These are phyloP conservation scores for Pavo muticus DNA, from an alignment of 2,113 vertebrate genomes.

Conservation along the genomic window DNA sequence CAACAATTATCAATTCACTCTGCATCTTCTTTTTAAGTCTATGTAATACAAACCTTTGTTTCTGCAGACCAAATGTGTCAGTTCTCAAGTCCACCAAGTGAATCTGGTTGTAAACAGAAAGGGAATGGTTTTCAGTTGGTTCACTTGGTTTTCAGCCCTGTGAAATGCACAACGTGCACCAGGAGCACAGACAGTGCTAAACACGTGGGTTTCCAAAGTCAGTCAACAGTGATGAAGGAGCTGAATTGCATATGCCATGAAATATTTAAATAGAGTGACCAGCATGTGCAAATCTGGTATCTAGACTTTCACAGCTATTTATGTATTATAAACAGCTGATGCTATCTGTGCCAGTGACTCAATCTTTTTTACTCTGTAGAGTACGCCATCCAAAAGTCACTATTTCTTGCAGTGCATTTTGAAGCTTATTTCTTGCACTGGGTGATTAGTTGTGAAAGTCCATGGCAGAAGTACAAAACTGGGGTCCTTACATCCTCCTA, in stretches of 20 bases:
- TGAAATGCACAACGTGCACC: neutral
- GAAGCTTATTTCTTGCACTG: neutral
- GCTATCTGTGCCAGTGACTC: neutral
- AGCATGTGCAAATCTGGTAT: neutral
- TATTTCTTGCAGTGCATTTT: neutral
- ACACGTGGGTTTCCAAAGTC: neutral
- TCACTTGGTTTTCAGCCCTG: neutral
- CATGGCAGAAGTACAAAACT: neutral
- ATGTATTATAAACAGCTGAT: neutral
- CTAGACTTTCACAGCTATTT: neutral
- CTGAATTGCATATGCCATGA: neutral
- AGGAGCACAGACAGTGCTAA: neutral
- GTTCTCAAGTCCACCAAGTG: neutral
- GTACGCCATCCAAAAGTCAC: neutral
- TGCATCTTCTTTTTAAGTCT: neutral
- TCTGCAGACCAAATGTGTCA: conserved; percentile 24
- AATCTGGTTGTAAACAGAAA: neutral
- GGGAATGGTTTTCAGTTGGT: neutral
- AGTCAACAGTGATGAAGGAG: neutral
- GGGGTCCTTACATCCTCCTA: neutral
- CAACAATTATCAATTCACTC: conserved; percentile 38
- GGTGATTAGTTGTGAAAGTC: neutral
- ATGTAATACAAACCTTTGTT: conserved; percentile 15
- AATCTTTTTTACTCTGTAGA: neutral
- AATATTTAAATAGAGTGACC: conserved; percentile 27